These are phyloP conservation scores for Gila orcuttii DNA, from an alignment of 2,113 vertebrate species.

Conservation along the genomic window DNA sequence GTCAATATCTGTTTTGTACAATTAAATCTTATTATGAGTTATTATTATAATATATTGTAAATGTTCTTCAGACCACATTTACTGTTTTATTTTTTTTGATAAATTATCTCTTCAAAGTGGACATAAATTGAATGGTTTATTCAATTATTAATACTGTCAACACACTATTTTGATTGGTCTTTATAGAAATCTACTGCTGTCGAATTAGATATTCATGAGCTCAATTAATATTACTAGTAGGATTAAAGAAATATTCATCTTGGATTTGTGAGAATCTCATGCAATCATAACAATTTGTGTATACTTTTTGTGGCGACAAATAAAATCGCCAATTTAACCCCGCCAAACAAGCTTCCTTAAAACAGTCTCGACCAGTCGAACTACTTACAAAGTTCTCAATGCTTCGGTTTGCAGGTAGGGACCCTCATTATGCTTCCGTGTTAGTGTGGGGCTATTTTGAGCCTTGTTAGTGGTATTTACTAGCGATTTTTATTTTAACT, in stretches of 20 bases:
- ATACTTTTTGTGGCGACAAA: neutral
- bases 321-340: neutral
- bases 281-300: neutral
- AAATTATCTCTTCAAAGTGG: too few relatives aligned
- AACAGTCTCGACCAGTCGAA: too few relatives aligned
- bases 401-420: too few relatives aligned
- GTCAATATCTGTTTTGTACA: neutral
- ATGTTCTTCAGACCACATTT: too few relatives aligned
- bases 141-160: neutral
- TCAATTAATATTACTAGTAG: neutral
- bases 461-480: too few relatives aligned
- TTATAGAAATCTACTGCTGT: neutral
- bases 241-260: neutral
- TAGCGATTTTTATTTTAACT: too few relatives aligned
- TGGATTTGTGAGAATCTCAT: neutral
- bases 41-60: too few relatives aligned
- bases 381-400: too few relatives aligned
- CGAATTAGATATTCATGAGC: neutral
- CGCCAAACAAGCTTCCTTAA: neutral
- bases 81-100: too few relatives aligned
- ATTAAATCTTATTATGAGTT: too few relatives aligned
- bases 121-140: neutral
- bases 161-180: neutral
- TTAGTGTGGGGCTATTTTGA: too few relatives aligned
- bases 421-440: too few relatives aligned